Conservation (phyloP, 2,888 invertebrate genomes). For the Callyntrura guangdongensis region DNA sequence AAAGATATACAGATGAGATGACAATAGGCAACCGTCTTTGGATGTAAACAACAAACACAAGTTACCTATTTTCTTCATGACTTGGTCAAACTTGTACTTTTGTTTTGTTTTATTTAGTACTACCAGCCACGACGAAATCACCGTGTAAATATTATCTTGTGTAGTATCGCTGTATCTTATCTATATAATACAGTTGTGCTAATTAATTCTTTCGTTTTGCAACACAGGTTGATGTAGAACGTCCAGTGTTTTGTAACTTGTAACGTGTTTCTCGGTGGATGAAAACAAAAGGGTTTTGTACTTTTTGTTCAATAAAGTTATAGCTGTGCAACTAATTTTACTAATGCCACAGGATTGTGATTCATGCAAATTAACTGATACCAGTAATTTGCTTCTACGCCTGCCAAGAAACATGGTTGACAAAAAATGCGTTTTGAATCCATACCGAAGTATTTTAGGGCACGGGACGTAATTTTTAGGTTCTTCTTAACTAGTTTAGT, state of each 20-base stretch:
- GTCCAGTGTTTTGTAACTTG: no score
- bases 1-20: conserved; percentile 21
- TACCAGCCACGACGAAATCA: neutral
- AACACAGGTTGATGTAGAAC: no score
- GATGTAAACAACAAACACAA: neutral
- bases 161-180: no score
- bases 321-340: neutral
- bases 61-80: no score
- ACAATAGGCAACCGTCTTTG: neutral
- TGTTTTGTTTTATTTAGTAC: neutral
- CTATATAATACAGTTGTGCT: no score
- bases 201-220: no score
- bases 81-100: neutral
- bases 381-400: neutral
- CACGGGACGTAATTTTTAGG: conserved; percentile 21
- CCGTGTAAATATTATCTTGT: no score
- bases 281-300: no score
- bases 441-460: neutral
- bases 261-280: neutral
- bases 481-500: no score
- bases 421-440: neutral
- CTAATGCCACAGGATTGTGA: neutral
- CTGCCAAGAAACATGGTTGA: neutral
- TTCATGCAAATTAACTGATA: neutral
- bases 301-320: neutral